Percentiles rank a stretch among this genome's conserved stretches.
Evolutionary conservation across 2,113 vertebrate species (phyloP).

Genomic region (Hyla sarda): DNA sequence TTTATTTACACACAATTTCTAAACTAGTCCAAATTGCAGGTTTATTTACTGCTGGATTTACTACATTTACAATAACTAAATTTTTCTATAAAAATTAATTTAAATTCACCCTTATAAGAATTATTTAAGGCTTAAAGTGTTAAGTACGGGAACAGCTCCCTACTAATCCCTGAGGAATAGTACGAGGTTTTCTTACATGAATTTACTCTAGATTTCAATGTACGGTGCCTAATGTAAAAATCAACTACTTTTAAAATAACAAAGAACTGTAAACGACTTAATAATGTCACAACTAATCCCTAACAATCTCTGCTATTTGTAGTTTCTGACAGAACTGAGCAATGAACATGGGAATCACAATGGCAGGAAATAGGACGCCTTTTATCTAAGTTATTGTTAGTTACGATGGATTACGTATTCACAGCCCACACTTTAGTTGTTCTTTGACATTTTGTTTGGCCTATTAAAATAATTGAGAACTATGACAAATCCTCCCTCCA

Average conservation of each 20-base stretch:
- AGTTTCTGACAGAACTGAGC: not conserved
- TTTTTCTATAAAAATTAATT: too few relatives aligned
- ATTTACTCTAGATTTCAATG: not conserved
- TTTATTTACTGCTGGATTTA: too few relatives aligned
- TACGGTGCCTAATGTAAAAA: too few relatives aligned
- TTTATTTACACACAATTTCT: too few relatives aligned
- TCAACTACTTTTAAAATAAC: not conserved
- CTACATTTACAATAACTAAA: too few relatives aligned
- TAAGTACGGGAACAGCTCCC: too few relatives aligned
- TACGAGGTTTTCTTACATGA: not conserved
- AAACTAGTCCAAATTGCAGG: too few relatives aligned
- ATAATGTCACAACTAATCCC: not conserved
- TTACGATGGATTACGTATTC: not conserved
- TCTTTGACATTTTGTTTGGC: not conserved
- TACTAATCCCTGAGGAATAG: too few relatives aligned
- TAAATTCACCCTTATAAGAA: too few relatives aligned
- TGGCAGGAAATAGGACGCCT: too few relatives aligned
- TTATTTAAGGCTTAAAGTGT: too few relatives aligned
- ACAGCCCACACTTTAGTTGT: not conserved
- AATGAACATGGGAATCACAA: not conserved
- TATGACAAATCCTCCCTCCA: not conserved
- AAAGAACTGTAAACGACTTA: not conserved
- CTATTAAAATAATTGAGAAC: slow-evolving; percentile 15
- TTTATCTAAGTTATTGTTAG: not conserved
- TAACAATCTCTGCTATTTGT: not conserved